Conservation (phyloP, 2,888 invertebrate genomes). For the Fissipunctia ypsillon region DNA sequence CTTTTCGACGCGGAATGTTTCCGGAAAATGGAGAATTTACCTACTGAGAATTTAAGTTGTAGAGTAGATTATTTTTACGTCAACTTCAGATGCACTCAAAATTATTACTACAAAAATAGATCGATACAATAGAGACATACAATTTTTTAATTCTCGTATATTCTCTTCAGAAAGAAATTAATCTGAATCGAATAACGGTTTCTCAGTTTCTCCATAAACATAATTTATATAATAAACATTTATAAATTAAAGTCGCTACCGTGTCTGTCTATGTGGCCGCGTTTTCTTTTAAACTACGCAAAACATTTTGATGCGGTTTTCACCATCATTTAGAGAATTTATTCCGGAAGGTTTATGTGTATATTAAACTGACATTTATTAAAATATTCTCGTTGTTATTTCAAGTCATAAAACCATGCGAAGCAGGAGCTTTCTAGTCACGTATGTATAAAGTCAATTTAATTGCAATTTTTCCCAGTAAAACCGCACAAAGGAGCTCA, state of each 20-base stretch:
- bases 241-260: too few species aligned
- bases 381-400: neutral
- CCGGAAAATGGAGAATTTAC: neutral
- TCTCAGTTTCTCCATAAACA: too few species aligned
- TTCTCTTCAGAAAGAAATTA: too few species aligned
- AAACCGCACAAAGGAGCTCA: slow-evolving; percentile 21
- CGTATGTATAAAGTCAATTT: slow-evolving; percentile 8
- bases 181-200: too few species aligned
- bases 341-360: too few species aligned
- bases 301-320: neutral
- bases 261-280: neutral
- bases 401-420: neutral
- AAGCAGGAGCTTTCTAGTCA: neutral
- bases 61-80: neutral
- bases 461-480: slow-evolving; percentile 28
- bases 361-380: neutral
- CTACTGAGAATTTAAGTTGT: too few species aligned
- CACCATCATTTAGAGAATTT: neutral
- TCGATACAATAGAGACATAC: too few species aligned
- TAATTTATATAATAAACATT: too few species aligned
- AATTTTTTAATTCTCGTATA: too few species aligned
- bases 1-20: neutral
- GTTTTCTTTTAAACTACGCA: neutral
- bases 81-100: neutral
- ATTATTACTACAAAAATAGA: too few species aligned